phyloP scores from a whole-genome alignment of 2,113 vertebrate species.

The Sinocyclocheilus grahami region DNA sequence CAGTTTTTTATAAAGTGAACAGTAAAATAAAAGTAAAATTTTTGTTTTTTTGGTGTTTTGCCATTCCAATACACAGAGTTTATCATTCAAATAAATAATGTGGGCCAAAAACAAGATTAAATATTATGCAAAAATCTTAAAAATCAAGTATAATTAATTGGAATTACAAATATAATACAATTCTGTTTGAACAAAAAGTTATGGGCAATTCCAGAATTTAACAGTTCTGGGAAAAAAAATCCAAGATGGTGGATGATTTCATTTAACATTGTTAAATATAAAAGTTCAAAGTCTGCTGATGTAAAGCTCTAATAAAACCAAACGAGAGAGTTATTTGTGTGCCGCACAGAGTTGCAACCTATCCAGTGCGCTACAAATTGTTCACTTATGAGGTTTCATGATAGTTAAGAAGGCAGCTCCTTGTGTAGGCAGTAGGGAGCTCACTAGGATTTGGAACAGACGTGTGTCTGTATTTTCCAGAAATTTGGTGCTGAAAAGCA shows the following conservation, averaged over 20 bases:
- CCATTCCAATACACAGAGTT: no score
- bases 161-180: not conserved
- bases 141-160: not conserved
- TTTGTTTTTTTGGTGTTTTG: no score
- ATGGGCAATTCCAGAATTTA: not conserved
- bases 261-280: not conserved
- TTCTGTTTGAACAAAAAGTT: not conserved
- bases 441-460: not conserved
- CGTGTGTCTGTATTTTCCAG: no score
- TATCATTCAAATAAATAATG: not conserved
- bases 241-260: not conserved
- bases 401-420: not conserved
- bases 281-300: not conserved
- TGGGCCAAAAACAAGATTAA: not conserved
- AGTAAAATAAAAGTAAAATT: not conserved
- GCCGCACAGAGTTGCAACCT: not conserved
- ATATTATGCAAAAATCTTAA: not conserved
- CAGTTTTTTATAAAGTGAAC: not conserved
- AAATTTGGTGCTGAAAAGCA: no score
- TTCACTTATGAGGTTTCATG: not conserved
- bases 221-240: not conserved
- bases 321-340: no score
- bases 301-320: no score
- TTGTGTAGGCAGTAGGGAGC: not conserved
- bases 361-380: not conserved